A percentile compares a stretch with the other conserved stretches of the same genome.
phyloP scores from a whole-genome alignment of 2,797 vertebrate species.

The Pseudochirops corinnae region DNA sequence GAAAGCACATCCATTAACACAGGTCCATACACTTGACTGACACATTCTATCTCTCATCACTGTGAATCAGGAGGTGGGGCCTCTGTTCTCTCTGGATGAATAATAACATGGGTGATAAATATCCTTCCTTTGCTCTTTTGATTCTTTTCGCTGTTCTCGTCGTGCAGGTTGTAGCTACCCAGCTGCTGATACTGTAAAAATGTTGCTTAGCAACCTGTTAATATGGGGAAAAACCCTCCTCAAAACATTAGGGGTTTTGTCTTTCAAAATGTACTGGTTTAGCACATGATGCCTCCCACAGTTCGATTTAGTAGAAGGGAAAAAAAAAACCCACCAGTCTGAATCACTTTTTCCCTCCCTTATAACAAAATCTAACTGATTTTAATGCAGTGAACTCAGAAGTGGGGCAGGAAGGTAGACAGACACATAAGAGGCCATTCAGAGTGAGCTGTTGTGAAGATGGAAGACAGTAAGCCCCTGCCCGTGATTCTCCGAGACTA shows the following conservation, averaged over 20 bases:
- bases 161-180: slow-evolving; percentile 78
- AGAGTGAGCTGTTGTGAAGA: not conserved
- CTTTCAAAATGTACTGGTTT: slow-evolving; percentile 86
- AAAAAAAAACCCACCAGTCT: slow-evolving; percentile 75
- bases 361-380: slow-evolving; percentile 59
- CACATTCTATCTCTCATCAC: slow-evolving; percentile 8
- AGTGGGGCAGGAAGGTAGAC: slow-evolving; percentile 10
- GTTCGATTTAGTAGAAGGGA: slow-evolving; percentile 81
- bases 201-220: slow-evolving; percentile 89
- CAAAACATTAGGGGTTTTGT: slow-evolving; percentile 86
- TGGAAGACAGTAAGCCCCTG: not conserved
- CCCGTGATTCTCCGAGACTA: not conserved
- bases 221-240: slow-evolving; percentile 77
- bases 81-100: not conserved
- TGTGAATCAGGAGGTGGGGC: slow-evolving; percentile 13
- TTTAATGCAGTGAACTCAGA: slow-evolving; percentile 70
- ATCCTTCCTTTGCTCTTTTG: slow-evolving; percentile 73
- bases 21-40: not conserved
- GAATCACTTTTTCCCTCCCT: slow-evolving; percentile 45
- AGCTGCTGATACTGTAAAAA: slow-evolving; percentile 88
- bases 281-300: slow-evolving; percentile 85
- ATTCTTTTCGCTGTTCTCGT: slow-evolving; percentile 76
- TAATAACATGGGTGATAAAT: slow-evolving; percentile 47
- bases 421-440: not conserved
- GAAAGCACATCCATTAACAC: not conserved